These are phyloP conservation scores for Callorhinus ursinus DNA, from an alignment of 2,113 vertebrate genomes.

Conservation along the genomic window DNA sequence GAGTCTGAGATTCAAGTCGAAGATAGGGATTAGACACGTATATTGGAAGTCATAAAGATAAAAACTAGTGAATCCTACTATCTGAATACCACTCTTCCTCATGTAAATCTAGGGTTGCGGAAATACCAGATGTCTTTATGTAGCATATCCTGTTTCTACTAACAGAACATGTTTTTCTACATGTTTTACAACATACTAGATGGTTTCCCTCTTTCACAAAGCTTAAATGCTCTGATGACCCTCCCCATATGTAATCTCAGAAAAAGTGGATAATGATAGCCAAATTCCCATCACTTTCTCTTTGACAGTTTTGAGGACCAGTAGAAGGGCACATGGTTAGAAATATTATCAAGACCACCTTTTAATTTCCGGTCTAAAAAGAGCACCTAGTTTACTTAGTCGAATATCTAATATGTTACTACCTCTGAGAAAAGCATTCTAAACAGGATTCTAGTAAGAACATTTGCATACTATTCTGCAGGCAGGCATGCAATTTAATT, in stretches of 20 bases:
- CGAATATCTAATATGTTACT: not conserved
- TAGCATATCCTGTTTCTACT: not conserved
- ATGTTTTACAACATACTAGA: not conserved
- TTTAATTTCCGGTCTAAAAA: constrained; percentile 41
- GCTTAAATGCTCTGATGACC: not conserved
- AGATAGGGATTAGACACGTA: not conserved
- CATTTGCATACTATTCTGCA: not conserved
- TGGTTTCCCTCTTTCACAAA: not conserved
- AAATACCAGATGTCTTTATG: constrained; percentile 4
- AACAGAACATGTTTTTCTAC: not conserved
- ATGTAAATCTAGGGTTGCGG: not conserved
- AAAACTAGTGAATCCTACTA: not conserved
- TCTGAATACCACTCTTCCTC: not conserved
- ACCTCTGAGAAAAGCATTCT: constrained; percentile 13
- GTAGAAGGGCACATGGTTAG: not conserved
- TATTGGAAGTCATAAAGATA: not conserved
- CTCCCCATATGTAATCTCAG: not conserved
- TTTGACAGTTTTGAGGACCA: not conserved
- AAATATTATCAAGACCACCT: constrained; percentile 7
- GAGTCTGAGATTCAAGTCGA: not conserved
- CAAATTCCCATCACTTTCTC: constrained; percentile 17
- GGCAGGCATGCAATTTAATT: constrained; percentile 58
- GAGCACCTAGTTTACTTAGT: not conserved
- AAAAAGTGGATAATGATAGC: not conserved
- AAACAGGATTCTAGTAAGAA: constrained; percentile 58